Evolutionary conservation across 2,113 vertebrate species (phyloP), one percentile per base, ranked within the genome.

Genomic region (Cephalopterus ornatus): DNA sequence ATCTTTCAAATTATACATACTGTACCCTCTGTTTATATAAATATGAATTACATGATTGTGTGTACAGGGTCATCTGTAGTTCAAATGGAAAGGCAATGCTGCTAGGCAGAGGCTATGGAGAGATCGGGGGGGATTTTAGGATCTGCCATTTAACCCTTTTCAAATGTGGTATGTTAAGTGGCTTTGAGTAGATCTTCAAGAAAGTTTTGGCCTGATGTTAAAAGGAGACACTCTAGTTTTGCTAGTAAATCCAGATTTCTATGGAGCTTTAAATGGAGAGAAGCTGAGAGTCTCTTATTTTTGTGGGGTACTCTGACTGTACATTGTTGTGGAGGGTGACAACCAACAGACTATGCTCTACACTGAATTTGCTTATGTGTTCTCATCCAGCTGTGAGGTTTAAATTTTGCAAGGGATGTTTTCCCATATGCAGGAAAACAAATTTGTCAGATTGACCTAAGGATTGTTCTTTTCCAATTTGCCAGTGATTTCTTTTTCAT

Each of bases 41-140:
- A 98, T 97, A 97, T 98, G 98, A 98, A 97, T 97, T 97, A 97
- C 92, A 96, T 74, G 97, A 96, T 97, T 98, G 97, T 98, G 95
- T 89, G 94, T 77, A 66, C 83, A 79, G 95, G 98, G 97, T 98
- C 98, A 97, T 58, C 78, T 89, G 82, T 68, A 97, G 98, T 98
- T 97, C 98, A 98, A 66, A 96, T 88, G 93, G 95, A 96, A 97
- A 97, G 91, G 92, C 93, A 97, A 61, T 95, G 95, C 96, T 88
- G 83, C 74, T 62, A 78, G 90, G 78, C 85, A 91, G 95, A 95
- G 88, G 85, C 89, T 77, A 56, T 73, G 33, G 67, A 84, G 44
- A 89, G 73, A 86, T 76, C 0, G 47, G 89, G n/a, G n/a, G 71
- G 89, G 44, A 49, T 88, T 72, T 42, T 53, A 81, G 67, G 76